phyloP scores from a whole-genome alignment of 2,113 vertebrate species.

The Notiomystis cincta region DNA sequence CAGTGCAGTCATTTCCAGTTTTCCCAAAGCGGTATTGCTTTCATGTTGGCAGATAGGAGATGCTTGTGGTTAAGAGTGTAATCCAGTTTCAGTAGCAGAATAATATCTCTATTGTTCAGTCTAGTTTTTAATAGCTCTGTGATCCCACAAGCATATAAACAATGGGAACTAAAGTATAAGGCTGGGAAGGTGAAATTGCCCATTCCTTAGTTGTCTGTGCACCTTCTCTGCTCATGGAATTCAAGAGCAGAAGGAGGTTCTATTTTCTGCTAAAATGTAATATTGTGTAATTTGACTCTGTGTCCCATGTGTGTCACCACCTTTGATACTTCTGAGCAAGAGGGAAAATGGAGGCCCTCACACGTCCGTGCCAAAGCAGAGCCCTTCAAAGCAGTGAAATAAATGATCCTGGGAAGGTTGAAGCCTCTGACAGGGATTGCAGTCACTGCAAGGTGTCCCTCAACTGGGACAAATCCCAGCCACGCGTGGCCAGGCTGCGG shows the following conservation, averaged over 20 bases:
- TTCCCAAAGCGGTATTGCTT: not conserved
- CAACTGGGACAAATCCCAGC: not conserved
- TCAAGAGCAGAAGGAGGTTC: not conserved
- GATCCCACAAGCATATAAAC: not conserved
- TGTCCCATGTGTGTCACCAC: not conserved
- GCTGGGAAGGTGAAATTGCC: not conserved
- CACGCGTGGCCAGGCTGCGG: rapidly evolving
- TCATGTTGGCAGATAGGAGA: not conserved
- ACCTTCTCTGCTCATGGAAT: not conserved
- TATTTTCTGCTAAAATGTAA: not conserved
- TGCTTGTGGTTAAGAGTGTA: not conserved
- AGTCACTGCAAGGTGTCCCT: not conserved
- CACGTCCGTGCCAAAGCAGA: not conserved
- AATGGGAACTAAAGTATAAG: not conserved
- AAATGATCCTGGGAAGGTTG: not conserved
- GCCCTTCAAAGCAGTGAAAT: not conserved
- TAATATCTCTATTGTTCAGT: not conserved
- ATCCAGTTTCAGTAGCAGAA: not conserved
- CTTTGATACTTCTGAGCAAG: not conserved
- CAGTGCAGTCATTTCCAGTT: not conserved
- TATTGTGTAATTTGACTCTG: not conserved
- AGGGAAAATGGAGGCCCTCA: not conserved
- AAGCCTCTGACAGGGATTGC: not conserved
- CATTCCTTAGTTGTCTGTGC: not conserved
- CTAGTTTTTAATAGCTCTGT: not conserved